Evolutionary conservation across 2,113 vertebrate genomes (phyloP).

Genomic region (Sinocyclocheilus anophthalmus): DNA sequence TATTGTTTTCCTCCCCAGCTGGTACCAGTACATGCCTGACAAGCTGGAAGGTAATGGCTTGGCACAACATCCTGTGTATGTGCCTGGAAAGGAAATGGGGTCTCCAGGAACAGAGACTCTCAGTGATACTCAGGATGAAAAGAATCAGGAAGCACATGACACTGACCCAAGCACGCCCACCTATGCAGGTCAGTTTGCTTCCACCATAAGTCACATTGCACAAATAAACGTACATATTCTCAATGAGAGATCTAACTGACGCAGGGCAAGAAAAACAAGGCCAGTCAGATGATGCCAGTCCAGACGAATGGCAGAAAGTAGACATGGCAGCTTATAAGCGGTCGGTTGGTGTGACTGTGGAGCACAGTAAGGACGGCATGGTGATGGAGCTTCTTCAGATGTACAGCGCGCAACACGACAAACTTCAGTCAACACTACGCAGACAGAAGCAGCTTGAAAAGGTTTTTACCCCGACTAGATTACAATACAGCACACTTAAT

Average conservation of each 20-base stretch:
- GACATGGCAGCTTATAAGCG: slow-evolving; percentile 59
- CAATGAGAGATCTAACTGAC: neutral
- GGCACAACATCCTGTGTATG: slow-evolving; percentile 15
- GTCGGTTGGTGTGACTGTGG: slow-evolving; percentile 64
- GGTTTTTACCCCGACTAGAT: slow-evolving; percentile 66
- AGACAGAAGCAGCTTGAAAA: slow-evolving; percentile 85
- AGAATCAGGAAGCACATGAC: slow-evolving; percentile 3
- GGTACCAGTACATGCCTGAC: slow-evolving; percentile 56
- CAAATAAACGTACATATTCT: neutral
- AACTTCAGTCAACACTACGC: slow-evolving; percentile 78
- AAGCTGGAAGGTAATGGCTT: slow-evolving; percentile 20
- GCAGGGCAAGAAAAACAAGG: slow-evolving; percentile 66
- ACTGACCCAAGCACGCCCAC: neutral
- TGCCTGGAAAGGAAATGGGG: slow-evolving; percentile 38
- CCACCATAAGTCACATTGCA: neutral
- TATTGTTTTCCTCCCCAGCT: slow-evolving; percentile 44
- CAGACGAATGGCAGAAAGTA: slow-evolving; percentile 51
- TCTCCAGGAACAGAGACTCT: slow-evolving; percentile 27
- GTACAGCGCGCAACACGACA: slow-evolving; percentile 83
- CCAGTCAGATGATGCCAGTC: slow-evolving; percentile 63
- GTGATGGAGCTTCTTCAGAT: slow-evolving; percentile 87
- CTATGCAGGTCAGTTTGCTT: slow-evolving; percentile 38
- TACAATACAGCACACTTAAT: neutral
- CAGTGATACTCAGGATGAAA: slow-evolving; percentile 11
- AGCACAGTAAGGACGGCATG: slow-evolving; percentile 84